A percentile compares a stretch with the other conserved stretches of the same genome.
Evolutionary conservation across 1,140 invertebrate genomes (phyloP).

Genomic region (Sipha flava): DNA sequence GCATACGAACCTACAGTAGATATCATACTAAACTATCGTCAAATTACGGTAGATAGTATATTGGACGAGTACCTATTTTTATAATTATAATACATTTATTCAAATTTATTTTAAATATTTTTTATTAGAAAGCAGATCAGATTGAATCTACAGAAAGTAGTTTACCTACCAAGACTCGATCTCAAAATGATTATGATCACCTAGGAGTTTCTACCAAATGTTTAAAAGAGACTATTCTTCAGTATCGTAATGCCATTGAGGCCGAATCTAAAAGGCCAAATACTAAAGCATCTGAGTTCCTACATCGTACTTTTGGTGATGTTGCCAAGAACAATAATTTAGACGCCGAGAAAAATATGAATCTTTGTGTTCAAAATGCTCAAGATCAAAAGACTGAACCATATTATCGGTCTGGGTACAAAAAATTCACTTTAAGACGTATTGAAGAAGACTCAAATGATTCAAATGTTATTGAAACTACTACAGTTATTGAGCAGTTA

Average conservation of each 20-base stretch:
- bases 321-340: slow-evolving; percentile 17
- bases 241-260: slow-evolving; percentile 9
- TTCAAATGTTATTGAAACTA: slow-evolving; percentile 3
- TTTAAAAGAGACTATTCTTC: slow-evolving; percentile 18
- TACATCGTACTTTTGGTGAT: slow-evolving; percentile 24
- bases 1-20: too few relatives aligned
- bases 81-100: too few relatives aligned
- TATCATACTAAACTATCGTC: too few relatives aligned
- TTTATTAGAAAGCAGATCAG: slow-evolving; percentile 10
- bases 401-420: slow-evolving; percentile 30
- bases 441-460: slow-evolving; percentile 30
- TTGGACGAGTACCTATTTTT: too few relatives aligned
- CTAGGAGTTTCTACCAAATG: slow-evolving; percentile 17
- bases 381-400: slow-evolving; percentile 25
- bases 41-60: too few relatives aligned
- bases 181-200: not conserved
- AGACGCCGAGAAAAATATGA: slow-evolving; percentile 13
- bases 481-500: not conserved
- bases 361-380: slow-evolving; percentile 16
- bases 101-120: not conserved
- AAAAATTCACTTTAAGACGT: slow-evolving; percentile 28
- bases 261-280: not conserved
- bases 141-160: not conserved
- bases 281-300: slow-evolving; percentile 17
- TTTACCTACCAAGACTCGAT: not conserved